Percentiles rank a stretch among this genome's conserved stretches.
Conservation (phyloP, 1,140 invertebrate genomes). For the Sitobion miscanthi region DNA sequence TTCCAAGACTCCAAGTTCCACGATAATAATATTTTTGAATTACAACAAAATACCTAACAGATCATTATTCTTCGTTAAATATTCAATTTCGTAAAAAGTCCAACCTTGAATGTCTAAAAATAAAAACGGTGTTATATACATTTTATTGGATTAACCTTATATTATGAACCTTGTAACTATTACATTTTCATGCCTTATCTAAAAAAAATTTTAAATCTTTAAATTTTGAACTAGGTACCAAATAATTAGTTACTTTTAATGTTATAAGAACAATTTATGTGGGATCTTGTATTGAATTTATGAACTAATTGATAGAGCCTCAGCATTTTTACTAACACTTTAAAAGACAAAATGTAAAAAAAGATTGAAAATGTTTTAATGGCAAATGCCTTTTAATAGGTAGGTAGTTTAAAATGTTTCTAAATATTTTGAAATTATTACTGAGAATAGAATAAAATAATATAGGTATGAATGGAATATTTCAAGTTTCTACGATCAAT, state of each 20-base stretch:
- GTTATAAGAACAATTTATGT: not conserved
- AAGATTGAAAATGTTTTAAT: too few relatives aligned
- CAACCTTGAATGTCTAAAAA: not conserved
- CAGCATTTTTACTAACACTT: too few relatives aligned
- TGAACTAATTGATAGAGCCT: not conserved
- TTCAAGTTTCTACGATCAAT: too few relatives aligned
- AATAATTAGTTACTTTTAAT: not conserved
- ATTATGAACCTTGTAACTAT: not conserved
- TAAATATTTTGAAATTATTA: too few relatives aligned
- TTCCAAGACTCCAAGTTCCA: too few relatives aligned
- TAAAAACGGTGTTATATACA: not conserved
- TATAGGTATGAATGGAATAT: too few relatives aligned
- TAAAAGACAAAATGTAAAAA: not conserved
- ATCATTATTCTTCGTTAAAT: too few relatives aligned
- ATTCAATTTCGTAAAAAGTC: too few relatives aligned
- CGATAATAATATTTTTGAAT: not conserved
- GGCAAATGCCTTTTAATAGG: too few relatives aligned
- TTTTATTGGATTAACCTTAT: not conserved
- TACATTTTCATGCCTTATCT: not conserved
- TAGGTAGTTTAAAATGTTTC: too few relatives aligned
- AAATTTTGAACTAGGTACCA: not conserved
- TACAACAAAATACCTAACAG: not conserved
- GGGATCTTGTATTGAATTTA: not conserved
- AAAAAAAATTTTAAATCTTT: not conserved
- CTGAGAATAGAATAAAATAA: too few relatives aligned